Evolutionary conservation across 92 coral and sea anemone species (phyloP), one percentile per base, ranked within the genome.

Genomic region (Parazoanthus swiftii): DNA sequence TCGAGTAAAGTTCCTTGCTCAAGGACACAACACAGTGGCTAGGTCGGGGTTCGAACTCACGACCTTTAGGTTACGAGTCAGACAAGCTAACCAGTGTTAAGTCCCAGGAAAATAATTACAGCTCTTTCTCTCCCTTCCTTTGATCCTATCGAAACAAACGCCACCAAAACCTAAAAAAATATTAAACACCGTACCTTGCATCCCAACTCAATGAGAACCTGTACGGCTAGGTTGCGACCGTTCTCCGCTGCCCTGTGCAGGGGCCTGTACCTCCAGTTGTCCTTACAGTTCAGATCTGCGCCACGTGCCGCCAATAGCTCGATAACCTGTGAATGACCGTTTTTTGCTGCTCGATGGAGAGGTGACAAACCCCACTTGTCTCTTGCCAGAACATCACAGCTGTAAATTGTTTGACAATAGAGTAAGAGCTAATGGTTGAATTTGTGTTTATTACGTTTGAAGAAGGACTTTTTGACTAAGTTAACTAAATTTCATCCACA

Each of bases 231-330:
- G 8, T 68, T 35, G 72, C 91, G 93, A 3, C 95, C 97, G 66
- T 92, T 92, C 58, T 94, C 97, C 2, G 95, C 85, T 46, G 97
- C 93, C n/a, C 97, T 88, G 50, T 94, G 97, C 15, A 94, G 77
- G 11, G 95, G 95, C 9, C 95, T 91, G 59, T 94, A 94, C 8
- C 90, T 78, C 95, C 98, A 94, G 8, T 67, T 86, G 79, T 94
- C 98, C 58, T 84, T 85, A 26, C 90, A 85, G 63, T 91, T 86
- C 29, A 88, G 78, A 59, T 89, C 77, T 43, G 90, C 92, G 42
- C 91, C 88, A 29, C 80, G 42, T 4, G 86, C 67, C 18, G 81
- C 89, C 72, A 94, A 77, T 5, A 81, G 76, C 38, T 94, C 80
- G 56, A 93, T 84, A 11, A 90, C 75, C 21, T 80, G 77, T 38